Evolutionary conservation across 2,113 vertebrate species (phyloP).

Genomic region (Pelvicachromis taeniatus): DNA sequence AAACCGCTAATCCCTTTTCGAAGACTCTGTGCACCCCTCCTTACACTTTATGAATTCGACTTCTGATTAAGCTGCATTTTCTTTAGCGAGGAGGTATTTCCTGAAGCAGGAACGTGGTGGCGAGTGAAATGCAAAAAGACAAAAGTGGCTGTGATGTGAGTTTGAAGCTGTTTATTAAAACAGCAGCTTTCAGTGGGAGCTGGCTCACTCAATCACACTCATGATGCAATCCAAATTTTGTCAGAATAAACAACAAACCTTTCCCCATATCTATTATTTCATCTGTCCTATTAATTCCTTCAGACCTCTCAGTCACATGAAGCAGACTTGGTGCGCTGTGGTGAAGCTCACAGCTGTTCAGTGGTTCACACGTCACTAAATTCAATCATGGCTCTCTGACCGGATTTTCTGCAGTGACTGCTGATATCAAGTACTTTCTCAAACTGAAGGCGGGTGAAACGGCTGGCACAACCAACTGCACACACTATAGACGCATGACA

Average conservation of each 20-base stretch:
- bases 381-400: background rate
- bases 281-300: background rate
- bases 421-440: background rate
- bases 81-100: background rate
- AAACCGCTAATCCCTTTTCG: slow-evolving; percentile 28
- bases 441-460: background rate
- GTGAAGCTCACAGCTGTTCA: background rate
- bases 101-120: background rate
- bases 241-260: background rate
- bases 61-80: background rate
- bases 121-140: background rate
- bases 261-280: background rate
- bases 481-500: fast-evolving
- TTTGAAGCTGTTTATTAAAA: background rate
- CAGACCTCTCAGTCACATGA: background rate
- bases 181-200: background rate
- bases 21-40: background rate
- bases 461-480: background rate
- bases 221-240: background rate
- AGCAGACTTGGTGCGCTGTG: background rate
- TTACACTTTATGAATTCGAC: background rate
- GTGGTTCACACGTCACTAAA: background rate
- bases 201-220: background rate
- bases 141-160: background rate
- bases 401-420: background rate